Evolutionary conservation across 2,797 vertebrate genomes (phyloP), one percentile per base, ranked within the genome.

Genomic region (Chrosomus eos): DNA sequence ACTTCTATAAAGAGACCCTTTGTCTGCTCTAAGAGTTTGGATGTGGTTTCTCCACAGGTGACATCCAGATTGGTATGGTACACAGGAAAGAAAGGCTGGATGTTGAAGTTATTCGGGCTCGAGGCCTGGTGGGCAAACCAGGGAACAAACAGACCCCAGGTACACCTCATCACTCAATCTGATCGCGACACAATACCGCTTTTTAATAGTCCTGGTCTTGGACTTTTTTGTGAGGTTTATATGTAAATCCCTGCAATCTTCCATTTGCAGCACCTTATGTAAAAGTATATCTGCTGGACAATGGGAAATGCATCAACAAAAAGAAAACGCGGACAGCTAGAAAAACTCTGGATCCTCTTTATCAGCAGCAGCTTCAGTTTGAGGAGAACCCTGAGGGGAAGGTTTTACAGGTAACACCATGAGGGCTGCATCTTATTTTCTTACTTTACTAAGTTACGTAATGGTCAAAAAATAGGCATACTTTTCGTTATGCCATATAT

Each of bases 91-190:
- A 98, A 91, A 96, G 97, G 55, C 89, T 99, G 89, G 98, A 99
- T 55, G 98, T 99, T 86, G 98, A 99, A 91, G 97, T 99, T 91
- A 99, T 99, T 89, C 94, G 98, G 92, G 98, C 98, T 40, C 94
- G 98, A 67, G 98, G 97, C 83, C 97, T 99, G 90, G 97, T 99
- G 91, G 97, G 97, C 89, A 99, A 99, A 96, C 97, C 97, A 93
- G 98, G 98, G 91, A 98, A 97, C 94, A 99, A 99, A 94, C 98
- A 98, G 96, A 97, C 97, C 84, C 98, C 98, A 96, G 98, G 98
- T 99, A 91, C 93, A 23, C 31, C 38, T 21, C 18, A 10, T 9
- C 9, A 31, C 14, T 31, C 6, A 31, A 8, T 64, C 28, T 16
- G 14, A 64, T 55, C 7, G 13, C 16, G 31, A 36, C n/a, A 13